These are phyloP conservation scores for Actinia tenebrosa DNA, from an alignment of 64 coral and sea anemone species.

Conservation along the genomic window DNA sequence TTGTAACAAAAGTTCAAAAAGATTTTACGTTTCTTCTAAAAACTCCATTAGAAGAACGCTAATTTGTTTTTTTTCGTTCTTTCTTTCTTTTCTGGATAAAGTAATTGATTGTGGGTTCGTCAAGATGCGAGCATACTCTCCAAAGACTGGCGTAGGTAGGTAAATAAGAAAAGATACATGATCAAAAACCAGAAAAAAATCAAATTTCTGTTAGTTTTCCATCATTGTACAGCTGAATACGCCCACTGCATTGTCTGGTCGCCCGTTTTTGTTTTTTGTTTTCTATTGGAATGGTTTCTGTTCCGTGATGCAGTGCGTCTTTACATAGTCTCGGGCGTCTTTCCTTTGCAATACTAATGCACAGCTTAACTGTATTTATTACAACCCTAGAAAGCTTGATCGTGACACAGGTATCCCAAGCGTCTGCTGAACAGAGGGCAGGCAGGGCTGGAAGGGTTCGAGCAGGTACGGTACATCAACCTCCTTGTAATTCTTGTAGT, in stretches of 20 bases:
- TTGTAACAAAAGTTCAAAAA: no score
- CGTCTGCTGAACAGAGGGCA: constrained; percentile 89
- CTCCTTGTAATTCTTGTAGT: not conserved
- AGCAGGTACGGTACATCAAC: constrained; percentile 46
- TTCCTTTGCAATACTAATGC: not conserved
- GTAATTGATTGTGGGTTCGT: constrained; percentile 99
- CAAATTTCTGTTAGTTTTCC: no score
- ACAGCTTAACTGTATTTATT: not conserved
- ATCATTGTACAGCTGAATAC: no score
- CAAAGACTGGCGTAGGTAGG: constrained; percentile 81
- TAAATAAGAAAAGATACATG: constrained; percentile 9
- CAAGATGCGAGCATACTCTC: constrained; percentile 83
- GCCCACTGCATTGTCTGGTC: no score
- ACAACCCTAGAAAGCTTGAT: constrained; percentile 66
- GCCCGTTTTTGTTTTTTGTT: no score
- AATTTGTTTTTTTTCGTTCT: not conserved
- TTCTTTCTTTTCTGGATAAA: not conserved
- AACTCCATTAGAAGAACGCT: no score
- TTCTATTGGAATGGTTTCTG: not conserved
- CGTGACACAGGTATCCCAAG: constrained; percentile 77
- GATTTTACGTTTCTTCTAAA: no score
- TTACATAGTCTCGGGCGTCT: no score
- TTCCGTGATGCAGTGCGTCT: not conserved
- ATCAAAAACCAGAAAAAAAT: no score
- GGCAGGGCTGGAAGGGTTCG: constrained; percentile 91